phyloP scores from a whole-genome alignment of 2,888 invertebrate genomes.

The Xestia ashworthii region DNA sequence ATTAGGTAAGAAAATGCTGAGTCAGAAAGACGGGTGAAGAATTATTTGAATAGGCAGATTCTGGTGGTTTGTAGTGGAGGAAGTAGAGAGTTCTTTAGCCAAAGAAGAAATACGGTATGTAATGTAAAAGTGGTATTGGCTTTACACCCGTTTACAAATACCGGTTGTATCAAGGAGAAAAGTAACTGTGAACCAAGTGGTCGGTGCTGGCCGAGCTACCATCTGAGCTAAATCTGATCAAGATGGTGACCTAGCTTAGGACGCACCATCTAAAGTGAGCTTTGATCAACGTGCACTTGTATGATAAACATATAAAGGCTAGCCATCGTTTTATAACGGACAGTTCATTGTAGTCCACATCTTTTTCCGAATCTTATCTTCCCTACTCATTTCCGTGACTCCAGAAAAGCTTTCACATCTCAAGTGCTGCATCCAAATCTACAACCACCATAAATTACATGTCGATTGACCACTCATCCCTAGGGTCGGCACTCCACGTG shows the following conservation, averaged over 20 bases:
- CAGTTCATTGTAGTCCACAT: neutral
- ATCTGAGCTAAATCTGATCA: neutral
- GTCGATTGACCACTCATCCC: conserved; percentile 81
- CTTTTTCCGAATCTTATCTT: neutral
- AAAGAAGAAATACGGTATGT: neutral
- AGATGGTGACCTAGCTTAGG: neutral
- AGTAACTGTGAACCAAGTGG: neutral
- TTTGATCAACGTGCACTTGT: neutral
- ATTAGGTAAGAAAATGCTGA: conserved; percentile 39
- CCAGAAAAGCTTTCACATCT: conserved; percentile 26
- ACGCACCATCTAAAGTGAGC: neutral
- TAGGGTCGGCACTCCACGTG: conserved; percentile 69
- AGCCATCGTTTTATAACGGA: neutral
- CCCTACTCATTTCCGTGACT: neutral
- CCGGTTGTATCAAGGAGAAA: neutral
- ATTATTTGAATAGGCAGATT: neutral
- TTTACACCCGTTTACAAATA: neutral
- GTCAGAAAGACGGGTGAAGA: conserved; percentile 20
- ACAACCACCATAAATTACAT: conserved; percentile 79
- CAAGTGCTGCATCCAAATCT: conserved; percentile 38
- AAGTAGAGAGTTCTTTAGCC: neutral
- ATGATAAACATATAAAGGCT: neutral
- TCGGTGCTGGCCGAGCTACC: neutral
- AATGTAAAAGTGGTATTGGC: neutral
- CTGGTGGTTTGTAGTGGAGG: neutral